These are phyloP conservation scores for Camelus dromedarius DNA, from an alignment of 2,113 vertebrate genomes.

Conservation along the genomic window DNA sequence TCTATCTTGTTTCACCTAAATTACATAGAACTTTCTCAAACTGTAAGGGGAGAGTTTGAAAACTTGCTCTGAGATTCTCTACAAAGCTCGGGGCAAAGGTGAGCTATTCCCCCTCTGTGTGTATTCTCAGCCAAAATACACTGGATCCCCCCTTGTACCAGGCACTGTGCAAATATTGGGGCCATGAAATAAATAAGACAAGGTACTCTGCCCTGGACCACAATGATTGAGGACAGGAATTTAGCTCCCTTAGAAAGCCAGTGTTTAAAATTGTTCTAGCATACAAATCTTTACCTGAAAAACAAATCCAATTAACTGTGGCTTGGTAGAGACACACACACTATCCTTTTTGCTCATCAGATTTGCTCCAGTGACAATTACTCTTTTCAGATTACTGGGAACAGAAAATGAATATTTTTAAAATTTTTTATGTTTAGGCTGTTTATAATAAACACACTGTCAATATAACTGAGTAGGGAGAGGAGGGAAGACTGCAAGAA, in stretches of 20 bases:
- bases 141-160: background rate
- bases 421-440: background rate
- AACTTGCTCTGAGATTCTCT: background rate
- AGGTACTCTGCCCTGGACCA: too few relatives aligned
- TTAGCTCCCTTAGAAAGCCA: background rate
- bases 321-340: background rate
- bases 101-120: background rate
- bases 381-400: background rate
- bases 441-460: background rate
- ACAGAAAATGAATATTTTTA: background rate
- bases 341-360: background rate
- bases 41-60: background rate
- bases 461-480: background rate
- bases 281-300: background rate
- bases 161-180: background rate
- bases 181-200: background rate
- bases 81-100: background rate
- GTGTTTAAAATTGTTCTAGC: background rate
- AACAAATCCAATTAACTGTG: background rate
- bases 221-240: background rate
- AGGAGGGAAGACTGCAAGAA: fast-evolving
- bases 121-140: background rate
- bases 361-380: background rate
- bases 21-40: background rate
- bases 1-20: background rate